Evolutionary conservation across 2,113 vertebrate genomes (phyloP), one percentile per base, ranked within the genome.

Genomic region (Dolichotis patagonum): DNA sequence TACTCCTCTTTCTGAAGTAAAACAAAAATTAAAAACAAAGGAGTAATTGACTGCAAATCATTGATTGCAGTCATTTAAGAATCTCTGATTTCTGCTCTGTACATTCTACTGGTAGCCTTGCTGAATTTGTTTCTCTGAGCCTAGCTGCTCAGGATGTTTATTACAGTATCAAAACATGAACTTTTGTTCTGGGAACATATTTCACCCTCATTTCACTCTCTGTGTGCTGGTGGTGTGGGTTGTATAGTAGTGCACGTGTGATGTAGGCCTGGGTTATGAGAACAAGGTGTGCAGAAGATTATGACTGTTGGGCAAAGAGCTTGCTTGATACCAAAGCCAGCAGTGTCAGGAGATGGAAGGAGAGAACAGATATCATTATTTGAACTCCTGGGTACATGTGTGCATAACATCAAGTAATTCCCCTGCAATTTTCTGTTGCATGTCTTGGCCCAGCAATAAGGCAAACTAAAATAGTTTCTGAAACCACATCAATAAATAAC

Each of bases 401-500:
- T 65, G 4, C 9, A 11, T 85, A 87, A 84, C 60, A 26, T 1
- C 35, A 88, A 7, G 52, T 54, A 81, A 71, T 60, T 52, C 16
- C 26, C 49, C 8, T 92, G 22, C 11, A 92, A 24, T 92, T 67
- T 83, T 94, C 7, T 63, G 4, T 67, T 84, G 46, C 80, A 80
- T 81, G 5, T 77, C 60, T 11, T 49, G 46, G 82, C 30, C 41
- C 28, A 35, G 77, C 52, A 88, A 26, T 73, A 73, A 67, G 19
- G 24, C 4, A 82, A 13, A 84, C 41, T 52, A 54, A 81, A 90
- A 80, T 35, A 38, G 26, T 52, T 49, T 49, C n/a, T 78, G 16
- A 94, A 67, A 73, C 12, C 38, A 87, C 75, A 88, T 22, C 84
- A 73, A 56, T 75, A 82, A 81, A 85, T 90, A 88, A 94, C 60